Conservation (phyloP, 1,140 invertebrate species). For the Tetragnatha versicolor region DNA sequence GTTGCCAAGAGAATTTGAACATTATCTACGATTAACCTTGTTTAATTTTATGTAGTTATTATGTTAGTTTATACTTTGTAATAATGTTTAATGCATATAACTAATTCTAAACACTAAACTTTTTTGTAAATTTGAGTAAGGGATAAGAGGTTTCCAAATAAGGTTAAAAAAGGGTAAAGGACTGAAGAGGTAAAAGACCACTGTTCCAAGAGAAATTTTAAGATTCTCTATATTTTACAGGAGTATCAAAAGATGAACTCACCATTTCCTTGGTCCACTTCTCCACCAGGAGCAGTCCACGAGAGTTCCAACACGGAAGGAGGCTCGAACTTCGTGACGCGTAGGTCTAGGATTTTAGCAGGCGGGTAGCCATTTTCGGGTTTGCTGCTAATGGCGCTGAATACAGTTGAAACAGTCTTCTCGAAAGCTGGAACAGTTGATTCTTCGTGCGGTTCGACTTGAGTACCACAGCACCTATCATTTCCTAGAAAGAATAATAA, state of each 20-base stretch:
- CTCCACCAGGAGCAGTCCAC: conserved; percentile 42
- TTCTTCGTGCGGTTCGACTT: background rate
- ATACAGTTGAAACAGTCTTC: background rate
- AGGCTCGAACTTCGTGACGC: background rate
- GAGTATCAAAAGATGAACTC: background rate
- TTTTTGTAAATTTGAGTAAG: background rate
- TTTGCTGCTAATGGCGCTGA: background rate
- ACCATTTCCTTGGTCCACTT: conserved; percentile 24
- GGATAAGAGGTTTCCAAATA: no score
- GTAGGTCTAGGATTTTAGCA: conserved; percentile 12
- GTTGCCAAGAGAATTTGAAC: no score
- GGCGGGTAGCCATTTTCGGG: conserved; percentile 24
- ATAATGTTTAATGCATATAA: background rate
- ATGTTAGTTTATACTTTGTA: background rate
- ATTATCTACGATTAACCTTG: no score
- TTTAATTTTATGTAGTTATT: no score
- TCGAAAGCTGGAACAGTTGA: background rate
- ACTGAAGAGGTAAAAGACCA: no score
- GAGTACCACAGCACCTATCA: conserved; percentile 24
- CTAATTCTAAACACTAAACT: background rate
- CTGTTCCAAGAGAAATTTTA: no score
- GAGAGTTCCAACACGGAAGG: background rate
- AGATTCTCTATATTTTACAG: no score
- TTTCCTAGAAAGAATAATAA: background rate
- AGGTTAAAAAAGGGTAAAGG: no score